These are phyloP conservation scores for Limanda limanda DNA, from an alignment of 2,113 vertebrate species.

Conservation along the genomic window DNA sequence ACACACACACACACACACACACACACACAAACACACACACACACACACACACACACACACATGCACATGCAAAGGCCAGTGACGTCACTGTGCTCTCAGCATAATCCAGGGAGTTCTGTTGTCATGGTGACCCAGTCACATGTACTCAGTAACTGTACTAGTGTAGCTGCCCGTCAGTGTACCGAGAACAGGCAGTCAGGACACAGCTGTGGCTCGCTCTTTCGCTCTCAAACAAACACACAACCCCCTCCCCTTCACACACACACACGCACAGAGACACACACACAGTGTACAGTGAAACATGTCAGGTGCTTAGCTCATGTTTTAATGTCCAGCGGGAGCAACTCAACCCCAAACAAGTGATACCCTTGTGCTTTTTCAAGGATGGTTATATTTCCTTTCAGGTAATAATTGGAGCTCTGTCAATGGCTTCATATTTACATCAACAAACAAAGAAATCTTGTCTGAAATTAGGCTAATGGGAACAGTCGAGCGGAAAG, in stretches of 20 bases:
- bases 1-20: no score
- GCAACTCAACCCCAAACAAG: neutral
- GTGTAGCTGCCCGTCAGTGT: slow-evolving; percentile 41
- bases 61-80: slow-evolving; percentile 24
- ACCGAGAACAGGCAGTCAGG: slow-evolving; percentile 11
- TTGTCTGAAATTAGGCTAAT: slow-evolving; percentile 18
- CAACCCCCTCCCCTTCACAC: neutral
- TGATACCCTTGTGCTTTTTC: neutral
- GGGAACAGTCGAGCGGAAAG: slow-evolving; percentile 15
- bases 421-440: slow-evolving; percentile 19
- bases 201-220: slow-evolving; percentile 2
- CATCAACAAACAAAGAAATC: slow-evolving; percentile 26
- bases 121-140: slow-evolving; percentile 76
- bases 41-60: slow-evolving; percentile 18
- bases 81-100: slow-evolving; percentile 63
- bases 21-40: neutral
- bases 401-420: slow-evolving; percentile 7
- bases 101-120: slow-evolving; percentile 73
- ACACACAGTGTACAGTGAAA: neutral
- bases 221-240: no score
- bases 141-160: slow-evolving; percentile 60
- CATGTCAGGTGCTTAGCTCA: neutral
- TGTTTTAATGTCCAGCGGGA: neutral
- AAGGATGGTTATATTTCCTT: slow-evolving; percentile 34
- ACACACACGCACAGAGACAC: slow-evolving; percentile 15